A percentile compares a stretch with the other conserved stretches of the same genome.
These are phyloP conservation scores for Sterna hirundo DNA, from an alignment of 2,113 vertebrate genomes.

Conservation along the genomic window DNA sequence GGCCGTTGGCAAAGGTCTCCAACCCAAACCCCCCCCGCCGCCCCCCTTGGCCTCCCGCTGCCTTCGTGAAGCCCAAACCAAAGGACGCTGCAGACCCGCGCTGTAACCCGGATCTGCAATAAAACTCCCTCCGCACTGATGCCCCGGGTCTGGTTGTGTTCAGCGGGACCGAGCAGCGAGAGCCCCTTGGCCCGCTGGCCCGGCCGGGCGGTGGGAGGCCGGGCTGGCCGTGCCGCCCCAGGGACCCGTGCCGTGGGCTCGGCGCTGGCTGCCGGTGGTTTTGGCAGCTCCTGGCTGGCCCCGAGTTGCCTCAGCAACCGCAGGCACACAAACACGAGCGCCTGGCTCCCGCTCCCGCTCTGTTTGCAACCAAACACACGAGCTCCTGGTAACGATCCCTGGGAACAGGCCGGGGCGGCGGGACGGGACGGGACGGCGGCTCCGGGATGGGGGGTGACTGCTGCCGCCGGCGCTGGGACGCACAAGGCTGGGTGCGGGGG, in stretches of 20 bases:
- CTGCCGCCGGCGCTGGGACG: rapidly evolving
- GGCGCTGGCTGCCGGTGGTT: not conserved
- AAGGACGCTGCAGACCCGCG: constrained; percentile 32
- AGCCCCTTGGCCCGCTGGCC: not conserved
- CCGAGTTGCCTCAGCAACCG: constrained; percentile 69
- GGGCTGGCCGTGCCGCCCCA: not conserved
- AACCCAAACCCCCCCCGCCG: not conserved
- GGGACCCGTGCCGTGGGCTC: not conserved
- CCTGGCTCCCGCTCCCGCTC: constrained; percentile 60
- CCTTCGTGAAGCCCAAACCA: not conserved
- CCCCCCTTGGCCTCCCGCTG: not conserved
- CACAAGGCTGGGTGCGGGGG: not conserved
- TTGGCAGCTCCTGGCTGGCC: constrained; percentile 49
- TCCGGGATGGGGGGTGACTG: not conserved
- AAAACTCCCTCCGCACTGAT: constrained; percentile 43
- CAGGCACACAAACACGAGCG: constrained; percentile 69
- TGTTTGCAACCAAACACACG: constrained; percentile 78
- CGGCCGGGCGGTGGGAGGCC: not conserved
- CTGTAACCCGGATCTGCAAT: constrained; percentile 58
- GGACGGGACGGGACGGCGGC: not conserved
- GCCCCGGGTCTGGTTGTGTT: not conserved
- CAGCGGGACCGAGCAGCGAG: not conserved
- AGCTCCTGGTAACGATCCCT: constrained; percentile 78
- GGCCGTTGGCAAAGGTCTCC: not conserved
- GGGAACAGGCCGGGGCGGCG: constrained; percentile 58